phyloP scores from a whole-genome alignment of 2,888 invertebrate genomes.

The Syrphus vitripennis region DNA sequence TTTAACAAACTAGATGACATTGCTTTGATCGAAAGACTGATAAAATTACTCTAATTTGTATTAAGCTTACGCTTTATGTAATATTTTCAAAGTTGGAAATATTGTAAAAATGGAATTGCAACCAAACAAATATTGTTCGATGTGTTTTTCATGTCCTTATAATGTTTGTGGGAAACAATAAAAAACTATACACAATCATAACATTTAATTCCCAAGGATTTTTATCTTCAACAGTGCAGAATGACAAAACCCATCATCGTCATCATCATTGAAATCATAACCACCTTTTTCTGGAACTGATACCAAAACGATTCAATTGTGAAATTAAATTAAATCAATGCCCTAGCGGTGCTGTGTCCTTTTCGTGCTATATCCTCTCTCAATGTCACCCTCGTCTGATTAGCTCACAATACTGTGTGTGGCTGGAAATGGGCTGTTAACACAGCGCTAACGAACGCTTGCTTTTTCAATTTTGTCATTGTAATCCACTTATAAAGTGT shows the following conservation, averaged over 20 bases:
- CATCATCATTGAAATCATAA: slow-evolving; percentile 20
- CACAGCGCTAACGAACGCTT: background rate
- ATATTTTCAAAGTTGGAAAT: no score
- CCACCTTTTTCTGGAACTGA: slow-evolving; percentile 65
- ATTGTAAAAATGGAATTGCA: no score
- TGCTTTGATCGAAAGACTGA: no score
- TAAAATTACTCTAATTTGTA: no score
- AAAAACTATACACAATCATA: background rate
- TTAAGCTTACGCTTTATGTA: no score
- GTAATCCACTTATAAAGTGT: slow-evolving; percentile 72
- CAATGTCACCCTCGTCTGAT: slow-evolving; percentile 62
- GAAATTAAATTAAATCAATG: slow-evolving; percentile 66
- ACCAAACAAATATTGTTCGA: no score
- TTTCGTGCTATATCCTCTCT: background rate
- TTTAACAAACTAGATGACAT: no score
- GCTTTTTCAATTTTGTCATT: slow-evolving; percentile 50
- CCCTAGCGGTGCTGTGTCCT: slow-evolving; percentile 9
- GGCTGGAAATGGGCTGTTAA: slow-evolving; percentile 61
- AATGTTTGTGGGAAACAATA: background rate
- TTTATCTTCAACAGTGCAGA: background rate
- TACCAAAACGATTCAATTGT: slow-evolving; percentile 69
- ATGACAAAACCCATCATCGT: slow-evolving; percentile 25
- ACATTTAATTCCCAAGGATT: background rate
- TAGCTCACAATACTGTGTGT: slow-evolving; percentile 25
- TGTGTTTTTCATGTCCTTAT: background rate